Base-by-base conservation (phyloP, 92 coral and sea anemone species). In the Parazoanthus swiftii region DNA sequence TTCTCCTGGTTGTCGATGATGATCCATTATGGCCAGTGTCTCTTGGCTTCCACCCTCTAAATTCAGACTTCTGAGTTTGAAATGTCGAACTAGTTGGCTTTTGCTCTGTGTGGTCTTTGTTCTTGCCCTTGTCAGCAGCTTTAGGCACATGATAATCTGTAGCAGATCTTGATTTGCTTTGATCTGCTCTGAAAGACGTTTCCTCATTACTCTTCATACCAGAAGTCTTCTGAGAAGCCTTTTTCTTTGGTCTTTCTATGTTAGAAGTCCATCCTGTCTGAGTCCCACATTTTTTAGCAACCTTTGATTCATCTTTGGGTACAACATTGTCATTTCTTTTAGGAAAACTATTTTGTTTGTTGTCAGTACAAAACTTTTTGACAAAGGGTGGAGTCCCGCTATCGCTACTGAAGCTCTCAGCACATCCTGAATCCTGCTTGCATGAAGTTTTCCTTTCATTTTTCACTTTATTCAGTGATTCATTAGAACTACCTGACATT, bases 41-140 rank as follows among this genome's bases (percentile, higher is more conserved):
- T 43, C 37, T 81, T 39, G 85, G 18, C 20, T 81, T 81, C 74
- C 85, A 58, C 46, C 74, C 51, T 39, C 70, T 65, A 65, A 81
- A 81, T 58, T 37, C 85, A 56, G 85, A 65, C 14, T 66, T 2
- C 20, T 81, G 85, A 63, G 75, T 39, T 20, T 65, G 18, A 81
- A 67, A 81, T 20, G 85, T 59, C 4, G 51, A n/a, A 20, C 18
- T 1, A 23, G 16, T 33, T 65, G 70, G 75, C 2, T 63, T 21
- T 63, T 6, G 48, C 26, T 81, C 26, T 65, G 85, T 35, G 8
- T 54, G 23, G 6, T 65, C 50, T 21, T 43, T 63, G 74, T 35
- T 38, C 37, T 81, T 81, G 21, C 56, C 42, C 36, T 26, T 81
- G 54, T 67, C 71, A 51, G 25, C 4, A 44, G 29, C 15, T 16